A percentile compares a stretch with the other conserved stretches of the same genome.
Evolutionary conservation across 1,140 invertebrate genomes (phyloP).

Genomic region (Bombus huntii): DNA sequence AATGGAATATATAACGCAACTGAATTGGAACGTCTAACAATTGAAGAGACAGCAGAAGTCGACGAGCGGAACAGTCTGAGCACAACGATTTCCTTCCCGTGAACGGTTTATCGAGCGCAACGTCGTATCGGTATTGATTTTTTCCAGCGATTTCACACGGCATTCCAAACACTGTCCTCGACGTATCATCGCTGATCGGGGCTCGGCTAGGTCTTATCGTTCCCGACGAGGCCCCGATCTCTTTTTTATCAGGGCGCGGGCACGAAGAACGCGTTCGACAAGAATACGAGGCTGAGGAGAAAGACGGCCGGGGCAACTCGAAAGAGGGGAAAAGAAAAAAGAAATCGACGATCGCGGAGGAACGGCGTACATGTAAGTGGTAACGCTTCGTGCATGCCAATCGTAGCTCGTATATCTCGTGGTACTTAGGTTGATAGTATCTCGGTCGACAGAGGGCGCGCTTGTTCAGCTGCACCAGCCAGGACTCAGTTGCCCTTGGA

Average conservation of each 20-base stretch:
- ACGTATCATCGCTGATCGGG: conserved; percentile 36
- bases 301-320: background rate
- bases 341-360: conserved; percentile 34
- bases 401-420: conserved; percentile 72
- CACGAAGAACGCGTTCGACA: conserved; percentile 55
- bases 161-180: conserved; percentile 37
- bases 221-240: conserved; percentile 14
- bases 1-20: too few species aligned
- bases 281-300: conserved; percentile 18
- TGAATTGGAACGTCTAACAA: too few species aligned
- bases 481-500: conserved; percentile 49
- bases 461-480: conserved; percentile 47
- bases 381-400: conserved; percentile 73
- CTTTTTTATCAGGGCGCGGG: conserved; percentile 49
- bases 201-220: conserved; percentile 33
- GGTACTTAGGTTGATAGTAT: conserved; percentile 70
- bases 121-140: conserved; percentile 36
- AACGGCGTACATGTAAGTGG: conserved; percentile 70
- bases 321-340: conserved; percentile 9
- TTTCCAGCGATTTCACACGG: conserved; percentile 48
- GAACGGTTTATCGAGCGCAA: conserved; percentile 17
- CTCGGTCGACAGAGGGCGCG: conserved; percentile 63
- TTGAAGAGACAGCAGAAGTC: background rate
- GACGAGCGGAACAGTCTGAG: background rate
- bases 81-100: background rate